These are phyloP conservation scores for Paedocypris sp. DNA, from an alignment of 2,113 vertebrate genomes.

Conservation along the genomic window DNA sequence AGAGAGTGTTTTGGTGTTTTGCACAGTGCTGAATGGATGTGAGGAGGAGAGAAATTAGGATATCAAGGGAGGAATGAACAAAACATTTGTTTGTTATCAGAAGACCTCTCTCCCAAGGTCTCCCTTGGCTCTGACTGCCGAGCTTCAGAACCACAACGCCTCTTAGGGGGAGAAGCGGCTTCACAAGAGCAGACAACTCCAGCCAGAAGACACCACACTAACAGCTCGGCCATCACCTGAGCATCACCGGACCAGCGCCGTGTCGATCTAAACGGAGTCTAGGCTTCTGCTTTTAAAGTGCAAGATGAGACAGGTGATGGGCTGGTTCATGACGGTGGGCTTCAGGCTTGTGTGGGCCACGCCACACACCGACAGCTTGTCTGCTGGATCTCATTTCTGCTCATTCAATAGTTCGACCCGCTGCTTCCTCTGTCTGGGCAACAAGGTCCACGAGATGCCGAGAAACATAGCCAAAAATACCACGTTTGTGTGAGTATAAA, in stretches of 20 bases:
- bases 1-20: too few species aligned
- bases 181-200: neutral
- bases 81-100: conserved; percentile 32
- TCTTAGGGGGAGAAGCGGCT: neutral
- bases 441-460: conserved; percentile 34
- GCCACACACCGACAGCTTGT: neutral
- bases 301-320: conserved; percentile 18
- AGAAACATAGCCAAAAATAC: conserved; percentile 41
- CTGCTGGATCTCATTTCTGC: conserved; percentile 1
- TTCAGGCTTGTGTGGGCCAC: neutral
- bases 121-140: conserved; percentile 22
- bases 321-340: conserved; percentile 13
- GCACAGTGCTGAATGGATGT: neutral
- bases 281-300: neutral
- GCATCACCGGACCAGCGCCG: neutral
- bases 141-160: conserved; percentile 17
- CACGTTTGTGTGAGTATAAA: conserved; percentile 52
- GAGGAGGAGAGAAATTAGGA: conserved; percentile 17
- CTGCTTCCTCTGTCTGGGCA: conserved; percentile 23
- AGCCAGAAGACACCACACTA: neutral
- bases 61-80: conserved; percentile 15
- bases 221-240: neutral
- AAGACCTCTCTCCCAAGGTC: conserved; percentile 32
- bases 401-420: neutral
- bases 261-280: neutral